A percentile compares a stretch with the other conserved stretches of the same genome.
phyloP scores from a whole-genome alignment of 2,888 invertebrate species.

The Phalangium opilio region DNA sequence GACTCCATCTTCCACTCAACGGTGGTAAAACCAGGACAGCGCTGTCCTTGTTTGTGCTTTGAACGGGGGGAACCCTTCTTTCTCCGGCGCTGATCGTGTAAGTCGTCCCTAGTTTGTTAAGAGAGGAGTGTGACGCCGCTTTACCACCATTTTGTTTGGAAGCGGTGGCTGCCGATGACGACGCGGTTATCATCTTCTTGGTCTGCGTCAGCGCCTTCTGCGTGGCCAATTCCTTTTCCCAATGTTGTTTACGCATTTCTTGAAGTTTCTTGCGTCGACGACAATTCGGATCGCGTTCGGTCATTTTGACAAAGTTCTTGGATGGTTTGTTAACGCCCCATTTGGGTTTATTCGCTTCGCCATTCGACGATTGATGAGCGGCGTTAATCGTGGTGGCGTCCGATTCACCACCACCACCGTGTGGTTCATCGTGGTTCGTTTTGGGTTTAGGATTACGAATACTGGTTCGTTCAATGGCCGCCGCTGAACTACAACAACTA shows the following conservation, averaged over 20 bases:
- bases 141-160: too few species aligned
- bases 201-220: slow-evolving; percentile 10
- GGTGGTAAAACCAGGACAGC: too few species aligned
- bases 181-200: slow-evolving; percentile 3
- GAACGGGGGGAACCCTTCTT: too few species aligned
- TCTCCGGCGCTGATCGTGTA: too few species aligned
- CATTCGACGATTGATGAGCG: not conserved
- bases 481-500: not conserved
- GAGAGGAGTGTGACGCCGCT: too few species aligned
- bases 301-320: slow-evolving; percentile 71
- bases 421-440: slow-evolving; percentile 9
- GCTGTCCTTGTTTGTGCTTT: too few species aligned
- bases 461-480: too few species aligned
- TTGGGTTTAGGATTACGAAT: not conserved
- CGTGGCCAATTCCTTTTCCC: slow-evolving; percentile 16
- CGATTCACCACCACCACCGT: slow-evolving; percentile 13
- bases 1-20: too few species aligned
- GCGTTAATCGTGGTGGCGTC: slow-evolving; percentile 6
- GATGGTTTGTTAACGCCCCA: slow-evolving; percentile 43
- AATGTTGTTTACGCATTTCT: slow-evolving; percentile 17
- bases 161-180: too few species aligned
- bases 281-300: slow-evolving; percentile 59
- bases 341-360: slow-evolving; percentile 27
- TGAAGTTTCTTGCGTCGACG: slow-evolving; percentile 17
- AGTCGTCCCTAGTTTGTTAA: too few species aligned